A percentile compares a stretch with the other conserved stretches of the same genome.
These are phyloP conservation scores for Scotopteryx bipunctaria DNA, from an alignment of 2,888 invertebrate genomes.

Conservation along the genomic window DNA sequence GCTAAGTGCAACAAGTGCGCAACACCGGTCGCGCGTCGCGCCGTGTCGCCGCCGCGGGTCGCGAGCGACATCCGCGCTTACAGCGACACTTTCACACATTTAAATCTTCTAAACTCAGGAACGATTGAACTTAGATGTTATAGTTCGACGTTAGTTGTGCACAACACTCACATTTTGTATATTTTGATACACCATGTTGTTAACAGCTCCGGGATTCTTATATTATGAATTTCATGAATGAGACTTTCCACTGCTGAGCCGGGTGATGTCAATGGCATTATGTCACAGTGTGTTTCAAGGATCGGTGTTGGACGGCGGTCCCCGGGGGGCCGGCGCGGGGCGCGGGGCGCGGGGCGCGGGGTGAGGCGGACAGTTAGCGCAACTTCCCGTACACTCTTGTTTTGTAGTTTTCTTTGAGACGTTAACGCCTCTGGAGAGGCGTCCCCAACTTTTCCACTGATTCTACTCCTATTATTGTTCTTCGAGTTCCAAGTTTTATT, in stretches of 20 bases:
- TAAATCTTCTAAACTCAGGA: neutral
- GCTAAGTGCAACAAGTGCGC: neutral
- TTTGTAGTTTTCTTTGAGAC: slow-evolving; percentile 12
- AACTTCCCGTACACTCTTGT: slow-evolving; percentile 1
- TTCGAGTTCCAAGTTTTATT: slow-evolving; percentile 9
- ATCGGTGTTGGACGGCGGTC: too few relatives aligned
- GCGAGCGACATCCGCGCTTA: neutral
- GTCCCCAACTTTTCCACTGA: slow-evolving; percentile 9
- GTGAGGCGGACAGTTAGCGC: neutral
- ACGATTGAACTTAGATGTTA: too few relatives aligned
- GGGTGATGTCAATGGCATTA: neutral
- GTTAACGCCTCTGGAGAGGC: slow-evolving; percentile 14
- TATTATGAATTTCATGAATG: too few relatives aligned
- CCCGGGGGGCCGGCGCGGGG: too few relatives aligned
- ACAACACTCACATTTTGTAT: too few relatives aligned
- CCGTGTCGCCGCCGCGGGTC: too few relatives aligned
- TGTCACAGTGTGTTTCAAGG: too few relatives aligned
- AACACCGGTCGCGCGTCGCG: too few relatives aligned
- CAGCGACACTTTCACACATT: neutral
- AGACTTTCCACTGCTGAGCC: too few relatives aligned
- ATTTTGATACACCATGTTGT: too few relatives aligned
- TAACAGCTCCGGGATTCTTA: too few relatives aligned
- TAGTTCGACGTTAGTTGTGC: too few relatives aligned
- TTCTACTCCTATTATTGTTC: slow-evolving; percentile 6
- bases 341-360: neutral